Conservation (phyloP, 2,113 vertebrate genomes). For the Cardinalis cardinalis region DNA sequence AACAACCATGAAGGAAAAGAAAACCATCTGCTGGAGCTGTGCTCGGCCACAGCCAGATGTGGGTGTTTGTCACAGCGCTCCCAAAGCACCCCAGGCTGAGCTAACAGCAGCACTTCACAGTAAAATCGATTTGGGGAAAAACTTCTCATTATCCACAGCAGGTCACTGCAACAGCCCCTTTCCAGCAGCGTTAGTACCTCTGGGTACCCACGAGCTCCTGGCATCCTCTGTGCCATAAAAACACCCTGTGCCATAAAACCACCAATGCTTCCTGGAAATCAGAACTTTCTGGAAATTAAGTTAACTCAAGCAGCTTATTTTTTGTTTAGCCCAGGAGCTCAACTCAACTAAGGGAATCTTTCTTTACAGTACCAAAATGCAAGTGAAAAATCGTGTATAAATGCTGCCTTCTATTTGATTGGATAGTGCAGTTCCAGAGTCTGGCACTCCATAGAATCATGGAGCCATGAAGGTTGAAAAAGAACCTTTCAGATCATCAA, state of each 20-base stretch:
- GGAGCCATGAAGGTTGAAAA: background rate
- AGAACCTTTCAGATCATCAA: background rate
- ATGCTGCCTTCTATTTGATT: background rate
- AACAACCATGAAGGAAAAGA: background rate
- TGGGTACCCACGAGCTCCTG: background rate
- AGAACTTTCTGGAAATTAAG: background rate
- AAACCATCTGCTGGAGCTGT: background rate
- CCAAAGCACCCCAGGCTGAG: background rate
- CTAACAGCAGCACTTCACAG: background rate
- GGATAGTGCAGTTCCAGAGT: background rate
- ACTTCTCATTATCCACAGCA: accelerated
- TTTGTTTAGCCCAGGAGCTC: background rate
- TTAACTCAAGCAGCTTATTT: background rate
- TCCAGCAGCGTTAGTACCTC: background rate
- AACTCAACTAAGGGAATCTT: background rate
- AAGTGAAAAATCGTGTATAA: background rate
- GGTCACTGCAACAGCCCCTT: background rate
- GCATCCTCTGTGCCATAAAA: background rate
- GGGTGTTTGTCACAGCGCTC: background rate
- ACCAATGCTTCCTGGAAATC: background rate
- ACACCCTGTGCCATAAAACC: background rate
- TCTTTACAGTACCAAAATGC: background rate
- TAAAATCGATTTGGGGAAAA: background rate
- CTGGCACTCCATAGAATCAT: background rate
- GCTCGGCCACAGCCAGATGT: background rate